Conservation (phyloP, 2,888 invertebrate species). For the Eupithecia inturbata region DNA sequence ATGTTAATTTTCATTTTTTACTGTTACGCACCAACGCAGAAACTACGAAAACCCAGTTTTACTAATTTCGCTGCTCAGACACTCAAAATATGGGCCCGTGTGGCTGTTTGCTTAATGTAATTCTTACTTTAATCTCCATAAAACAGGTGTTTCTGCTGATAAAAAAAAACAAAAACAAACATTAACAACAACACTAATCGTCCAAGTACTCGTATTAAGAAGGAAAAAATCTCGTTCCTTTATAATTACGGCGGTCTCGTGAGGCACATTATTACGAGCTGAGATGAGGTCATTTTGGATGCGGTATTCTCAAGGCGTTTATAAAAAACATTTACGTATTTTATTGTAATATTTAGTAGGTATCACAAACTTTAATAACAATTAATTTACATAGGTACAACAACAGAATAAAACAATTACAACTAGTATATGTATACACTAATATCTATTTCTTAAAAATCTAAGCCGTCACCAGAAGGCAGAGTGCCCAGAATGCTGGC, state of each 20-base stretch:
- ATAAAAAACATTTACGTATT: too few relatives aligned
- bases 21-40: too few relatives aligned
- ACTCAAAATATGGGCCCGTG: not conserved
- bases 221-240: constrained; percentile 35
- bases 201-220: constrained; percentile 19
- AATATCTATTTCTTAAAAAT: too few relatives aligned
- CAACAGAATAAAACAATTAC: too few relatives aligned
- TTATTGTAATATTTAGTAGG: too few relatives aligned
- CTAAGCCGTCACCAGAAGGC: too few relatives aligned
- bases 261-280: constrained; percentile 37
- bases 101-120: not conserved
- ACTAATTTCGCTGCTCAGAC: too few relatives aligned
- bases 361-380: too few relatives aligned
- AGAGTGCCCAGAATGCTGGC: too few relatives aligned
- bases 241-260: constrained; percentile 34
- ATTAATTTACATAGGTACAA: too few relatives aligned
- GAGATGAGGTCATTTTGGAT: not conserved
- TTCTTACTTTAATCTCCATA: not conserved
- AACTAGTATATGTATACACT: too few relatives aligned
- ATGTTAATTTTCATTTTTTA: too few relatives aligned
- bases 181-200: constrained; percentile 18
- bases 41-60: not conserved
- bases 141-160: constrained; percentile 9
- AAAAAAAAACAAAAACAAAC: constrained; percentile 20
- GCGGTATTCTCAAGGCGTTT: not conserved